Evolutionary conservation across 2,113 vertebrate genomes (phyloP).

Genomic region (Ammodramus savannarum): DNA sequence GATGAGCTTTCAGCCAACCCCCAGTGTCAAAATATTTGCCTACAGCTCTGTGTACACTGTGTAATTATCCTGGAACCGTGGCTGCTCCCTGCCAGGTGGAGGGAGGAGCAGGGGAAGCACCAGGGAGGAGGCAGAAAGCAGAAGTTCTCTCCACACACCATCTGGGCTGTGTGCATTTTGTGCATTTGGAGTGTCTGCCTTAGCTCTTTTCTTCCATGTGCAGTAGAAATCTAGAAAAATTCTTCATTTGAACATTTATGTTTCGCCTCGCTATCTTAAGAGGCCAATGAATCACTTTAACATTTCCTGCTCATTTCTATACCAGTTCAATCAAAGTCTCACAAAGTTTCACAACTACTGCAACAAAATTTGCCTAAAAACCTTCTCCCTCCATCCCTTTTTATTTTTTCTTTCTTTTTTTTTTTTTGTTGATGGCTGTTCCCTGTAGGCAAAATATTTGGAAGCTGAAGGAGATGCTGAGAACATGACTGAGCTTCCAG

Average conservation of each 20-base stretch:
- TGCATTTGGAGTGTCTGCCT: not conserved
- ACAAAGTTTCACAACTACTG: not conserved
- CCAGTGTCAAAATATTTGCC: not conserved
- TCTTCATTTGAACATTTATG: not conserved
- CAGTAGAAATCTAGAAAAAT: not conserved
- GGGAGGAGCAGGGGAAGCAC: not conserved
- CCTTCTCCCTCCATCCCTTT: fast-evolving
- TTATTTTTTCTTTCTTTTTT: not conserved
- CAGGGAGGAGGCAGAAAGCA: not conserved
- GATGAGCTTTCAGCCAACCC: not conserved
- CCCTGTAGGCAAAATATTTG: not conserved
- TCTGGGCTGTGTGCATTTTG: not conserved
- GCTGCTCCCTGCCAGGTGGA: not conserved
- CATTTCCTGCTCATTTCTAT: not conserved
- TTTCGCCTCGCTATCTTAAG: not conserved
- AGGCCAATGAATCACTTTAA: not conserved
- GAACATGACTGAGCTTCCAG: not conserved
- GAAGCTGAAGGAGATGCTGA: not conserved
- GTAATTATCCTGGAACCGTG: not conserved
- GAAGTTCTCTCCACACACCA: not conserved
- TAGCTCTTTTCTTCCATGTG: not conserved
- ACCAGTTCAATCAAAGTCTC: not conserved
- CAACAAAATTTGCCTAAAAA: not conserved
- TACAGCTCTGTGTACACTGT: not conserved
- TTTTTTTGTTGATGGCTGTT: not conserved